Percentiles rank a stretch among this genome's conserved stretches.
phyloP scores from a whole-genome alignment of 2,113 vertebrate genomes.

The Sphaerodactylus townsendi region DNA sequence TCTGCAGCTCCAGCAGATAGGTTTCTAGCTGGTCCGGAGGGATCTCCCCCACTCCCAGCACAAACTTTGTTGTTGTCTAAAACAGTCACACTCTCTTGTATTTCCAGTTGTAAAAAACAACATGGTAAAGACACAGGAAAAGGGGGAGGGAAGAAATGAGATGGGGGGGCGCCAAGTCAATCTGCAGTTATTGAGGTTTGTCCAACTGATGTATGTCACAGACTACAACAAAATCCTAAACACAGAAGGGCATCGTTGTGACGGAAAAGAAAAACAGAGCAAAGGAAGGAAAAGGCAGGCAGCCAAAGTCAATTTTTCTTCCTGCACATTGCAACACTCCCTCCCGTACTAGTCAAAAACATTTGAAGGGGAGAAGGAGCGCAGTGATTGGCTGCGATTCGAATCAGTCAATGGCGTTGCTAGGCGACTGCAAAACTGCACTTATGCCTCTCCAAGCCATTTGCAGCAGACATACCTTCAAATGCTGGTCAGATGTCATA shows the following conservation, averaged over 20 bases:
- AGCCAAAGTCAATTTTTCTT: neutral
- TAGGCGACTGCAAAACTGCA: conserved; percentile 68
- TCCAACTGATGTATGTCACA: conserved; percentile 23
- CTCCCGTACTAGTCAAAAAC: conserved; percentile 71
- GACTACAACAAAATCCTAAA: neutral
- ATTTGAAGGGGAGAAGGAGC: conserved; percentile 57
- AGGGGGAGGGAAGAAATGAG: too few relatives aligned
- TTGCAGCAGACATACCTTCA: conserved; percentile 72
- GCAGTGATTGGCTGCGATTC: conserved; percentile 57
- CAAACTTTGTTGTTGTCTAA: conserved; percentile 34
- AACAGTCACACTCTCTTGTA: neutral
- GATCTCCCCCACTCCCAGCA: conserved; percentile 7
- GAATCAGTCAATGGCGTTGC: conserved; percentile 72
- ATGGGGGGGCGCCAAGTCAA: neutral
- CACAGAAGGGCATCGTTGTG: conserved; percentile 12
- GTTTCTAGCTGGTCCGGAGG: conserved; percentile 4
- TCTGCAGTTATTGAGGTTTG: conserved; percentile 7
- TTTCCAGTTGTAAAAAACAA: conserved; percentile 21
- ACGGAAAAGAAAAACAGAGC: neutral
- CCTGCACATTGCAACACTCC: conserved; percentile 36
- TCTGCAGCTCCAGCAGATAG: conserved; percentile 1
- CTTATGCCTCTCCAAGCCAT: conserved; percentile 50
- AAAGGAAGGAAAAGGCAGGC: neutral
- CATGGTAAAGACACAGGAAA: neutral
- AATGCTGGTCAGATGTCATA: conserved; percentile 74